Conservation (phyloP, 1,140 invertebrate genomes). For the Gyrodactylus salaris region DNA sequence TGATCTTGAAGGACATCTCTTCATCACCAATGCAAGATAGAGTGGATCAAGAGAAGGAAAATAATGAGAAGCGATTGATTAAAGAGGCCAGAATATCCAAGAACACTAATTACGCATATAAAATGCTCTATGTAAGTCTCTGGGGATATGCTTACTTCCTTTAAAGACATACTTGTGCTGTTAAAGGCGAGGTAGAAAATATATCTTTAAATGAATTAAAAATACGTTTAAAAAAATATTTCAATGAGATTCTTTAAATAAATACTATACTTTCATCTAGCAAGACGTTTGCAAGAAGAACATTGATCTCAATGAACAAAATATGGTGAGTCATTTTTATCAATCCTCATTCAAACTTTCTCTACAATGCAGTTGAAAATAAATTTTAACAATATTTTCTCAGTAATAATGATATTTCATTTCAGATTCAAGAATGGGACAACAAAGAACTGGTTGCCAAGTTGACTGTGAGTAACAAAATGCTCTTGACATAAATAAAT, state of each 20-base stretch:
- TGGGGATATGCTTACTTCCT: too few species aligned
- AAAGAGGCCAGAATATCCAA: neutral
- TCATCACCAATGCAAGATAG: neutral
- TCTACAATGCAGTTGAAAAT: too few species aligned
- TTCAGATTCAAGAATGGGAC: neutral
- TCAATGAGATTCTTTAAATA: neutral
- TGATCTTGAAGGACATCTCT: too few species aligned
- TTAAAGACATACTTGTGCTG: neutral
- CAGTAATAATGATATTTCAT: too few species aligned
- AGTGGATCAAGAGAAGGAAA: neutral
- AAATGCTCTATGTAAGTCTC: neutral
- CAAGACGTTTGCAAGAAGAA: neutral
- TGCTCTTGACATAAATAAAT: neutral
- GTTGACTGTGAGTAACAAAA: neutral
- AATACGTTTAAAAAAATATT: too few species aligned
- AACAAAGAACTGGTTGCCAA: neutral
- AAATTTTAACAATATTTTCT: too few species aligned
- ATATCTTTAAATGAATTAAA: too few species aligned
- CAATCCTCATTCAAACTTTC: too few species aligned
- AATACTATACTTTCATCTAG: neutral
- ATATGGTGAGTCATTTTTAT: too few species aligned
- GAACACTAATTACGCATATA: neutral
- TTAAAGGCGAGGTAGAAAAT: too few species aligned
- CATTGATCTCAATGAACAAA: neutral
- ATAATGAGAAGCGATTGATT: neutral